These are phyloP conservation scores for Eristalis tenax DNA, from an alignment of 2,888 invertebrate genomes.

Conservation along the genomic window DNA sequence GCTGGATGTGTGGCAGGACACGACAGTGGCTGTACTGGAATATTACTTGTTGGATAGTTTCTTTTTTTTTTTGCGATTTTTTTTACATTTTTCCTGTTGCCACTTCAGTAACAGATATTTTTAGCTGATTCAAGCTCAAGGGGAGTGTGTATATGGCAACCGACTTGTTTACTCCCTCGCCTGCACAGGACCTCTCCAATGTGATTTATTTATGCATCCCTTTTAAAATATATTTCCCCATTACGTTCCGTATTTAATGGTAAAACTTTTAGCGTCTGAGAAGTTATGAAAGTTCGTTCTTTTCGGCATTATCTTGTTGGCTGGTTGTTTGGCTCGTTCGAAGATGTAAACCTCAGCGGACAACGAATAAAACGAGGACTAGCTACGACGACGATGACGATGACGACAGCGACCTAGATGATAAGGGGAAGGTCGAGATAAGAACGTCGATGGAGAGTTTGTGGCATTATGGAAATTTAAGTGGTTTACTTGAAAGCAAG, in stretches of 20 bases:
- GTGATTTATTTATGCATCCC: constrained; percentile 68
- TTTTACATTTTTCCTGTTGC: neutral
- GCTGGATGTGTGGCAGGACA: constrained; percentile 52
- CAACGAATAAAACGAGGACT: constrained; percentile 29
- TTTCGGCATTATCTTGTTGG: constrained; percentile 52
- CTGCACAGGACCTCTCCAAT: constrained; percentile 39
- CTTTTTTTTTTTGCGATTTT: neutral
- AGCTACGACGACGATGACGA: constrained; percentile 2
- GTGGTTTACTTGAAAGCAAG: constrained; percentile 60
- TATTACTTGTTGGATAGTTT: constrained; percentile 47
- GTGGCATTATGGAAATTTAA: constrained; percentile 68
- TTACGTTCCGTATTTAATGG: constrained; percentile 66
- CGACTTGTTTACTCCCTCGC: constrained; percentile 26
- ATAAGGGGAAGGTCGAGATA: constrained; percentile 53
- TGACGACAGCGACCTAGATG: constrained; percentile 44
- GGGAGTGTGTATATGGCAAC: neutral
- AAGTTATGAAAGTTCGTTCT: constrained; percentile 64
- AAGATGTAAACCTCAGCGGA: constrained; percentile 57
- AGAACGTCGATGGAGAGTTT: constrained; percentile 40
- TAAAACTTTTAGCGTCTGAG: constrained; percentile 69
- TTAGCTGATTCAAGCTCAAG: constrained; percentile 11
- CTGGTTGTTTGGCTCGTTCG: constrained; percentile 54
- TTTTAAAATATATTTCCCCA: constrained; percentile 64
- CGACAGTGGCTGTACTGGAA: constrained; percentile 36
- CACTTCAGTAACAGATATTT: constrained; percentile 37